Conservation (phyloP, 2,888 invertebrate genomes). For the Deroplatys truncata region DNA sequence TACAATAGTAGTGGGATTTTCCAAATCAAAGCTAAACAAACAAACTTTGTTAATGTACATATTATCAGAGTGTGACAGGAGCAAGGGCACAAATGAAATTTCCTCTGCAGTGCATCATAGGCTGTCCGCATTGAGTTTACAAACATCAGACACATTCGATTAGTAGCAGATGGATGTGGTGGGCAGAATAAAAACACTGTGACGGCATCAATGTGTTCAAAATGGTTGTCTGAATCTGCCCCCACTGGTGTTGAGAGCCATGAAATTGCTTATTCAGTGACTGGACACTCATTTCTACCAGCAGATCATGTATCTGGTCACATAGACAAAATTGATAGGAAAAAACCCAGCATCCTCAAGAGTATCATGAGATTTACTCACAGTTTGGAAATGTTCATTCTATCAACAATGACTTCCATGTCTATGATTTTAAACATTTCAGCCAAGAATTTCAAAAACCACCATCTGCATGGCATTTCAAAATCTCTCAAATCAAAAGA, state of each 20-base stretch:
- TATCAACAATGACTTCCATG: too few relatives aligned
- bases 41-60: conserved; percentile 39
- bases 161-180: not conserved
- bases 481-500: too few relatives aligned
- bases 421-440: too few relatives aligned
- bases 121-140: not conserved
- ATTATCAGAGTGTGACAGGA: conserved; percentile 32
- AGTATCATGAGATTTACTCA: not conserved
- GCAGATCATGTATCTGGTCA: not conserved
- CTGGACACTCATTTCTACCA: not conserved
- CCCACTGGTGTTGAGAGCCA: too few relatives aligned
- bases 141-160: too few relatives aligned
- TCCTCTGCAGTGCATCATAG: not conserved
- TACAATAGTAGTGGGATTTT: not conserved
- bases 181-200: not conserved
- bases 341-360: not conserved
- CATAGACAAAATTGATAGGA: not conserved
- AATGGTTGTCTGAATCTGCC: not conserved
- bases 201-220: too few relatives aligned
- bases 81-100: conserved; percentile 38
- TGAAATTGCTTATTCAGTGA: not conserved
- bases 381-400: too few relatives aligned
- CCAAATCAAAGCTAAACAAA: conserved; percentile 36
- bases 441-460: too few relatives aligned
- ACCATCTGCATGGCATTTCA: too few relatives aligned